Base-by-base conservation (phyloP, 2,113 vertebrate species). In the Oxyruncus cristatus region DNA sequence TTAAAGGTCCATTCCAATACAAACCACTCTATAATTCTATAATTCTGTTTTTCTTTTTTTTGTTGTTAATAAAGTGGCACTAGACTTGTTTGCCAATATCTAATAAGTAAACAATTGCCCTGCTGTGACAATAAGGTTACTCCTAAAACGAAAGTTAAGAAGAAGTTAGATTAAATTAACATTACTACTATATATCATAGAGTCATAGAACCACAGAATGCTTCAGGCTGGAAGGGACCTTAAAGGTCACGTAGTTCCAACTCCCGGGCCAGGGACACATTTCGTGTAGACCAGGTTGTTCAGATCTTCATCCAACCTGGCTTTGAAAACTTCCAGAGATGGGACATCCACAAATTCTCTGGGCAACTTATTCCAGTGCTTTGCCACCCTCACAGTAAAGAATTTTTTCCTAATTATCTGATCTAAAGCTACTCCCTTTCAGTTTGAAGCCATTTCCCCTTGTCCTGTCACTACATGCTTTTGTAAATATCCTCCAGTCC, bases 221-320 rank as follows among this genome's bases (percentile, higher is more conserved):
- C 8, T 83, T 83, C 62, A 17, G 26, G 26, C 4, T 62, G 21
- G 17, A 44, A 76, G 10, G 21, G 14, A 63, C 17, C 30, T 62
- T 61, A 53, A 30, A 0, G 0, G 47, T 35, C 24, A 46, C 17
- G 24, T n/a, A 14, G 24, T 53, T 61, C 20, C 21, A 35, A 35
- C n/a, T 20, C 17, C n/a, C 9, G n/a, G 62, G n/a, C 41, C 46
- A 32, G 17, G 26, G 41, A 42, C 11, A 70, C 5, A 11, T 62
- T 55, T 11, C 18, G n/a, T 59, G 21, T 22, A 12, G 14, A 62
- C 12, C 55, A 35, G 5, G 21, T 28, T 55, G 32, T 41, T 76
- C 63, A 47, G 24, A 75, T 26, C 30, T 41, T 26, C 21, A 55
- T 47, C 26, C 71, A 76, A 5, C 21, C 12, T 76, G 8, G n/a